Evolutionary conservation across 2,797 vertebrate genomes (phyloP).

Genomic region (Tragelaphus oryx): DNA sequence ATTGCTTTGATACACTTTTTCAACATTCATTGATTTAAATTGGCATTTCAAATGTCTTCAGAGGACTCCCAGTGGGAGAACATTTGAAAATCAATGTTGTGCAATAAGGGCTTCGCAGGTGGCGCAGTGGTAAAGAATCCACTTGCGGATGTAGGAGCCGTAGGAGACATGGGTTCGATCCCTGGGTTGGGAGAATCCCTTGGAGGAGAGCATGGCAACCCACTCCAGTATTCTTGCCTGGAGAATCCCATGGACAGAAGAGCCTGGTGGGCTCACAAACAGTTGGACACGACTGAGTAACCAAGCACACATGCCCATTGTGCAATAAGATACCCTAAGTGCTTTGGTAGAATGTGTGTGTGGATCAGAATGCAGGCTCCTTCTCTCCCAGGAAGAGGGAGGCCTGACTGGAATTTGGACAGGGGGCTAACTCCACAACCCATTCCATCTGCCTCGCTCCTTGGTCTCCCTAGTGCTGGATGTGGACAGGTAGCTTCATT

Average conservation of each 20-base stretch:
- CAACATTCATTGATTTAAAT: background rate
- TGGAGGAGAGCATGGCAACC: background rate
- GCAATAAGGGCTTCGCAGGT: background rate
- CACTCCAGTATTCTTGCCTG: background rate
- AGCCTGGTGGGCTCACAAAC: background rate
- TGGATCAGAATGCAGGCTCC: background rate
- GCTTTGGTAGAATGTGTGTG: background rate
- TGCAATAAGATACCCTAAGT: background rate
- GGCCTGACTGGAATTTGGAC: background rate
- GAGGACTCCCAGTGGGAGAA: background rate
- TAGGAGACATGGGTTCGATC: background rate
- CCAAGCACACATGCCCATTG: background rate
- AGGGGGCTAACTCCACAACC: background rate
- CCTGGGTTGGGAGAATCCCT: background rate
- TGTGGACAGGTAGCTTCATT: background rate
- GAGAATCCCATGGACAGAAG: background rate
- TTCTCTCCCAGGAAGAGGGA: background rate
- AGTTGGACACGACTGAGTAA: background rate
- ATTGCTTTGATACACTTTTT: background rate
- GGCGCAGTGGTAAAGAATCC: background rate
- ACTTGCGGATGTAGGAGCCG: background rate
- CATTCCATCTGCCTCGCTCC: rapidly evolving
- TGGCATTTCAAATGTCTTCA: background rate
- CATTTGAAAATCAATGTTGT: background rate
- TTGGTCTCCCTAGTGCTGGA: too few species aligned